Conservation (phyloP, 2,797 vertebrate genomes). For the Phrynocephalus vlangalii region DNA sequence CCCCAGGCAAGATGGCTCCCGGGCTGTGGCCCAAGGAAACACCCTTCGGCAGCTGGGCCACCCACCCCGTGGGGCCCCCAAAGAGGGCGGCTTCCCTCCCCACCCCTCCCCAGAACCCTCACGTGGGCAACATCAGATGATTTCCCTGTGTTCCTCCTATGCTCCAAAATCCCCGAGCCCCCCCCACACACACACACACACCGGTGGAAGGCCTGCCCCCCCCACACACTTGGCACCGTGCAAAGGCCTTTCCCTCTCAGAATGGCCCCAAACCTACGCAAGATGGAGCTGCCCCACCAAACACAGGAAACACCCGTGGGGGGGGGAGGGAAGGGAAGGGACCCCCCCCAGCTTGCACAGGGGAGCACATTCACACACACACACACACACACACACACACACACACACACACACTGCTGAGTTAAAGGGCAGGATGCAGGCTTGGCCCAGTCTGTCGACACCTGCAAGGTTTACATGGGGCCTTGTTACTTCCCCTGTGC, state of each 20-base stretch:
- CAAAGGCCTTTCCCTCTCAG: not conserved
- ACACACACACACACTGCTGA: not conserved
- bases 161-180: too few species aligned
- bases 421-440: not conserved
- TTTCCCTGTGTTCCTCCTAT: too few species aligned
- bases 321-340: not conserved
- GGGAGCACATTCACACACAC: not conserved
- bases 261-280: not conserved
- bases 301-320: not conserved
- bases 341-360: not conserved
- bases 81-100: too few species aligned
- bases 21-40: not conserved
- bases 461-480: not conserved
- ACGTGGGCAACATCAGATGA: too few species aligned
- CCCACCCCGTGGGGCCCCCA: not conserved
- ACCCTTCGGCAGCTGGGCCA: not conserved
- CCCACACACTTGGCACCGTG: not conserved
- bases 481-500: not conserved
- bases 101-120: too few species aligned
- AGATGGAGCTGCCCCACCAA: not conserved
- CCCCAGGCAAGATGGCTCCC: too few species aligned
- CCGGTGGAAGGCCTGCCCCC: too few species aligned
- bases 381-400: too few species aligned
- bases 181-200: not conserved
- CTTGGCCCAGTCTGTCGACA: not conserved